These are phyloP conservation scores for Elysia crispata DNA, from an alignment of 2,888 invertebrate genomes.

Conservation along the genomic window DNA sequence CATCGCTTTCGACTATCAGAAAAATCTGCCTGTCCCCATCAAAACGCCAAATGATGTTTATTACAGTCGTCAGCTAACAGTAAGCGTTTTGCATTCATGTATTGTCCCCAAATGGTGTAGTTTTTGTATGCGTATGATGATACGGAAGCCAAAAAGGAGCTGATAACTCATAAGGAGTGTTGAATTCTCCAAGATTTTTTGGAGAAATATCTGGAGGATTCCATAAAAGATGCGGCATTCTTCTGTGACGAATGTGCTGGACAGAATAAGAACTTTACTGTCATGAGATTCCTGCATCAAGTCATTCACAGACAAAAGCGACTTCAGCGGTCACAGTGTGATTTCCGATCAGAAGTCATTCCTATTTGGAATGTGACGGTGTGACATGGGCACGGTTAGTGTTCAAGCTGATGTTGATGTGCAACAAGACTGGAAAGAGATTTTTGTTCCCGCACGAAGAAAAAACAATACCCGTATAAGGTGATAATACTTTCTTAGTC, in stretches of 20 bases:
- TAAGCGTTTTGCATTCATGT: constrained; percentile 36
- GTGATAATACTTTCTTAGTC: background rate
- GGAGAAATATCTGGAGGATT: background rate
- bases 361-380: constrained; percentile 31
- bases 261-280: constrained; percentile 11
- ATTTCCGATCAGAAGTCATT: constrained; percentile 34
- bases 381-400: constrained; percentile 11
- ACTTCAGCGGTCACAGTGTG: constrained; percentile 22
- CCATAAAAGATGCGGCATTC: background rate
- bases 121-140: constrained; percentile 45
- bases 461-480: constrained; percentile 23
- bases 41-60: constrained; percentile 48
- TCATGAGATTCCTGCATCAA: background rate
- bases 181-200: constrained; percentile 41
- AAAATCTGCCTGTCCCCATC: constrained; percentile 3
- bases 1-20: too few relatives aligned
- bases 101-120: constrained; percentile 28
- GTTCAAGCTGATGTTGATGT: background rate
- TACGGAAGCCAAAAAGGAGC: constrained; percentile 42
- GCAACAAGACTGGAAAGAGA: background rate
- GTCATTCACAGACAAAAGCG: background rate
- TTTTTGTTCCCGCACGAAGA: background rate
- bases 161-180: constrained; percentile 33
- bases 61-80: constrained; percentile 36
- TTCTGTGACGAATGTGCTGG: constrained; percentile 23